Percentiles rank a stretch among this genome's conserved stretches.
Evolutionary conservation across 2,797 vertebrate species (phyloP).

Genomic region (Loriculus beryllinus): DNA sequence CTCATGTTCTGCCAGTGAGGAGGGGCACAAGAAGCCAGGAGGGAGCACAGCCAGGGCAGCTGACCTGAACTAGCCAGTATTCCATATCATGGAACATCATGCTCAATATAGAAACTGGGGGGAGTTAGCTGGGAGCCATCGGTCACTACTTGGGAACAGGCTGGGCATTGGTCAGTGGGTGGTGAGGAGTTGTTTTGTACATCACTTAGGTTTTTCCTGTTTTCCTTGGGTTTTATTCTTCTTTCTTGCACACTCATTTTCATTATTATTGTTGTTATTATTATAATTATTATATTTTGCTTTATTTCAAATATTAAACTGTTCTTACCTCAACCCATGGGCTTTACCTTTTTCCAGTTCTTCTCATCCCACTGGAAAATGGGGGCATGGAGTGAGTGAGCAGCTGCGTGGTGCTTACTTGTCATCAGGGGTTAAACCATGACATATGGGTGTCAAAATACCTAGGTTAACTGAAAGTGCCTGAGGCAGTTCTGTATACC

Average conservation of each 20-base stretch:
- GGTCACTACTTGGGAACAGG: accelerated
- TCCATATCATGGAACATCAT: no score
- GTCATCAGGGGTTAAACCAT: not conserved
- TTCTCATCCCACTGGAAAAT: not conserved
- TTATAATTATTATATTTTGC: not conserved
- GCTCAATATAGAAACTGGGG: not conserved
- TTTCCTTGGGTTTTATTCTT: not conserved
- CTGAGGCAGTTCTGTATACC: not conserved
- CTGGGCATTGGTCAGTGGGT: not conserved
- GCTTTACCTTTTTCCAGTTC: not conserved
- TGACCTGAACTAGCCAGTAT: no score
- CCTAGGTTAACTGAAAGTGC: not conserved
- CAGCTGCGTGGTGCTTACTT: not conserved
- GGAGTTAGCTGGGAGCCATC: not conserved
- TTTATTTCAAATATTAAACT: not conserved
- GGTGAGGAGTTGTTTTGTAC: not conserved
- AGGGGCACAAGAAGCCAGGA: no score
- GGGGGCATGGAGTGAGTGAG: not conserved
- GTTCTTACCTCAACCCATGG: not conserved
- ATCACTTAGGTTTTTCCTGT: not conserved
- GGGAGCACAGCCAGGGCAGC: no score
- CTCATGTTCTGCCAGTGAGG: no score
- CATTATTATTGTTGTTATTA: not conserved
- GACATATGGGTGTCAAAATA: not conserved
- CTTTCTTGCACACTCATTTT: not conserved